A percentile compares a stretch with the other conserved stretches of the same genome.
Conservation (phyloP, 2,888 invertebrate species). For the Leucoma salicis region DNA sequence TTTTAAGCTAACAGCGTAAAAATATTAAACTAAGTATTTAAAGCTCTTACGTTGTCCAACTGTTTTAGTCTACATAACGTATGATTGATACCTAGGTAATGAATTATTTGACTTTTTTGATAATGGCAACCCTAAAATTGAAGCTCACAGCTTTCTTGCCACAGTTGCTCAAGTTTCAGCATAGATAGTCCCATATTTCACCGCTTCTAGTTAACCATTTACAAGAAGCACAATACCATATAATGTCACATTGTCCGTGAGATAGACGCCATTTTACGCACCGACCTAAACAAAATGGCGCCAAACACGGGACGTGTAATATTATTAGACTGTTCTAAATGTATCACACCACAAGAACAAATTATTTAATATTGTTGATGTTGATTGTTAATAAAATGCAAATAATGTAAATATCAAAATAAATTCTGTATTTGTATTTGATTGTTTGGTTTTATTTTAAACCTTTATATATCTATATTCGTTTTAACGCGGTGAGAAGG, state of each 20-base stretch:
- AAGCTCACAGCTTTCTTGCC: constrained; percentile 77
- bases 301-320: constrained; percentile 55
- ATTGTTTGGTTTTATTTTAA: constrained; percentile 61
- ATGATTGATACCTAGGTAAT: too few species aligned
- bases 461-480: too few species aligned
- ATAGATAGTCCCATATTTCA: constrained; percentile 60
- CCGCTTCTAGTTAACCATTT: constrained; percentile 71
- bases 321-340: constrained; percentile 72
- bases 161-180: constrained; percentile 74
- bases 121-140: constrained; percentile 61
- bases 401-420: constrained; percentile 88
- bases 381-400: constrained; percentile 90
- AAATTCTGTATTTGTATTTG: constrained; percentile 88
- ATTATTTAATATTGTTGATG: constrained; percentile 88
- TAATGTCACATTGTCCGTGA: constrained; percentile 61
- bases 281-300: constrained; percentile 43
- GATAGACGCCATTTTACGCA: constrained; percentile 41
- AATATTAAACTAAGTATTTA: too few species aligned
- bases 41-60: too few species aligned
- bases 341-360: constrained; percentile 79
- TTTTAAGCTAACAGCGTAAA: background rate
- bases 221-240: constrained; percentile 56
- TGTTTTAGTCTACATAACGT: too few species aligned
- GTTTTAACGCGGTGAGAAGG: too few species aligned
- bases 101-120: constrained; percentile 4